Evolutionary conservation across 2,797 vertebrate species (phyloP).

Genomic region (Eupleurogrammus muticus): DNA sequence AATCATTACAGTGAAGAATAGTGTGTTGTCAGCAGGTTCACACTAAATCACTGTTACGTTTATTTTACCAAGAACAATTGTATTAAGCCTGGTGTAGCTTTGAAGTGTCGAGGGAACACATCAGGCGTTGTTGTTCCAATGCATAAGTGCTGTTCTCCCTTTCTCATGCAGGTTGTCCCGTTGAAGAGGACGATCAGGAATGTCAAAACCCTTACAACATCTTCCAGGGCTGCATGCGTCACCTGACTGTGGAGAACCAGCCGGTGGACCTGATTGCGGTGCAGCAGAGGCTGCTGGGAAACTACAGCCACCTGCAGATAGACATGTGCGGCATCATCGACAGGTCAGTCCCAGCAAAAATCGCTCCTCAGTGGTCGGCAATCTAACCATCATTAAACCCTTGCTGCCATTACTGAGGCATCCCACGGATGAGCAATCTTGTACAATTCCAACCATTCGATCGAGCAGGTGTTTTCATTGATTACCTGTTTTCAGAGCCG

Average conservation of each 20-base stretch:
- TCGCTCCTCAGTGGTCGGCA: not conserved
- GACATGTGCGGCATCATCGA: constrained; percentile 94
- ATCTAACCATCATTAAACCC: not conserved
- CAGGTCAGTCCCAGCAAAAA: constrained; percentile 82
- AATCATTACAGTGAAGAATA: not conserved
- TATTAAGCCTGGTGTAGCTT: not conserved
- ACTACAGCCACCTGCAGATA: constrained; percentile 92
- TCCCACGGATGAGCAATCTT: not conserved
- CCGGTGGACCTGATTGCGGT: constrained; percentile 88
- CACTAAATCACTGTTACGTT: not conserved
- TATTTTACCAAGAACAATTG: not conserved
- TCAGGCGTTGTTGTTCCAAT: not conserved
- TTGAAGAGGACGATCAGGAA: constrained; percentile 68
- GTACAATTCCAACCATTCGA: constrained; percentile 6
- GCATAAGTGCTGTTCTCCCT: not conserved
- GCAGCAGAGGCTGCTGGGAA: constrained; percentile 88
- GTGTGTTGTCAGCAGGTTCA: not conserved
- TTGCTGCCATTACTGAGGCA: not conserved
- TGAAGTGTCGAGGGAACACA: not conserved
- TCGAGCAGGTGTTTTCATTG: not conserved
- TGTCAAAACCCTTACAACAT: constrained; percentile 83
- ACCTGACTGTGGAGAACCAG: constrained; percentile 81
- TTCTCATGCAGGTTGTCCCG: constrained; percentile 86
- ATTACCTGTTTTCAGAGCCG: not conserved
- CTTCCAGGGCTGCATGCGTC: constrained; percentile 94